phyloP scores from a whole-genome alignment of 2,113 vertebrate genomes.

The Pomatorhinus ruficollis region DNA sequence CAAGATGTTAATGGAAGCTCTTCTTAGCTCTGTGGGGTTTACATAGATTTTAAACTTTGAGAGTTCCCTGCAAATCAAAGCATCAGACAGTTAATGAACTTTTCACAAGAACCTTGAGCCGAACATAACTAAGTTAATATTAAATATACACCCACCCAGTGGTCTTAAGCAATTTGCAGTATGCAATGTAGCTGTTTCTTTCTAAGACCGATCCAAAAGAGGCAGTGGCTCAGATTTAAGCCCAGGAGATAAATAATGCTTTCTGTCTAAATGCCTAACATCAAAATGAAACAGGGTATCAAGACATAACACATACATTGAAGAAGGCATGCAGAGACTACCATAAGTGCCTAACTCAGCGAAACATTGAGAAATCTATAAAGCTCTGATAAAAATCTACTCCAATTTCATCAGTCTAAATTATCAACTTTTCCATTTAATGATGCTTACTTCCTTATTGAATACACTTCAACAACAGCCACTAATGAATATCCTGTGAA shows the following conservation, averaged over 20 bases:
- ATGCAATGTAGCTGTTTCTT: not conserved
- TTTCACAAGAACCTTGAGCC: not conserved
- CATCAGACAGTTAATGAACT: not conserved
- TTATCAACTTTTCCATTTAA: not conserved
- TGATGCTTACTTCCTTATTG: not conserved
- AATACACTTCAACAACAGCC: not conserved
- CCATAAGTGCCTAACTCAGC: not conserved
- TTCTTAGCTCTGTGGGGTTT: constrained; percentile 92
- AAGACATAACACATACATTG: not conserved
- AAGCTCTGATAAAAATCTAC: not conserved
- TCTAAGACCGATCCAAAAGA: not conserved
- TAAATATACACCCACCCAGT: not conserved
- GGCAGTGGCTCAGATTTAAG: not conserved
- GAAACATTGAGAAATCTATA: not conserved
- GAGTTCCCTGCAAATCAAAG: constrained; percentile 84
- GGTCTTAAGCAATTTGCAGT: not conserved
- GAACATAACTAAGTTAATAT: not conserved
- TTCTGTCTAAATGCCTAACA: not conserved
- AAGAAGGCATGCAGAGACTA: not conserved
- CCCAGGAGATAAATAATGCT: not conserved
- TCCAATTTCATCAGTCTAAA: not conserved
- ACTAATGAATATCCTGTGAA: not conserved
- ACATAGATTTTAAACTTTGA: constrained; percentile 96
- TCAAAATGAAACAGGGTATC: not conserved
- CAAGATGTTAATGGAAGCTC: constrained; percentile 94